Percentiles rank a stretch among this genome's conserved stretches.
These are phyloP conservation scores for Ptiloglossa arizonensis DNA, from an alignment of 1,140 invertebrate genomes.

Conservation along the genomic window DNA sequence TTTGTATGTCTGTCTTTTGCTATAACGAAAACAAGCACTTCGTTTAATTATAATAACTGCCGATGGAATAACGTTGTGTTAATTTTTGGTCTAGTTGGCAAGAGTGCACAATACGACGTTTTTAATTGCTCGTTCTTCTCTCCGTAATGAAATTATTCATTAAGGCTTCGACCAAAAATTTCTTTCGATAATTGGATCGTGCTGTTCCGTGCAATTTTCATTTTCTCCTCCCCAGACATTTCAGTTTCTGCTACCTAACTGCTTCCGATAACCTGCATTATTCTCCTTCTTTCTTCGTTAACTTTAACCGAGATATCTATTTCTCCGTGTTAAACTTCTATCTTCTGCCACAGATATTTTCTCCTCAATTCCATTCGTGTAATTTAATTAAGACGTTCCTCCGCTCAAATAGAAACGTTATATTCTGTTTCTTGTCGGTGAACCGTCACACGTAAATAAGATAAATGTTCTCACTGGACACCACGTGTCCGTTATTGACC, in stretches of 20 bases:
- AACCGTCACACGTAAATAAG: not conserved
- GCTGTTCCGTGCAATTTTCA: constrained; percentile 9
- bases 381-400: constrained; percentile 40
- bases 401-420: not conserved
- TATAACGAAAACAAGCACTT: not conserved
- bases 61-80: not conserved
- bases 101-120: not conserved
- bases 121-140: not conserved
- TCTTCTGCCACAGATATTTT: constrained; percentile 11
- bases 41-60: not conserved
- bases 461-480: too few species aligned
- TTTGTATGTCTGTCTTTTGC: too few species aligned
- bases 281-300: constrained; percentile 23
- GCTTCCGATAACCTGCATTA: constrained; percentile 42
- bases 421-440: too few species aligned
- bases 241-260: constrained; percentile 19
- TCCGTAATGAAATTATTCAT: too few species aligned
- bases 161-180: not conserved
- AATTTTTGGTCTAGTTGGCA: not conserved
- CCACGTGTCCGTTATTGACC: too few species aligned
- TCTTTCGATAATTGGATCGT: constrained; percentile 12
- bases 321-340: constrained; percentile 17
- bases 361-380: not conserved
- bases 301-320: constrained; percentile 19
- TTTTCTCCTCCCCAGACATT: not conserved